These are phyloP conservation scores for Epinotia ramella DNA, from an alignment of 2,888 invertebrate genomes.

Conservation along the genomic window DNA sequence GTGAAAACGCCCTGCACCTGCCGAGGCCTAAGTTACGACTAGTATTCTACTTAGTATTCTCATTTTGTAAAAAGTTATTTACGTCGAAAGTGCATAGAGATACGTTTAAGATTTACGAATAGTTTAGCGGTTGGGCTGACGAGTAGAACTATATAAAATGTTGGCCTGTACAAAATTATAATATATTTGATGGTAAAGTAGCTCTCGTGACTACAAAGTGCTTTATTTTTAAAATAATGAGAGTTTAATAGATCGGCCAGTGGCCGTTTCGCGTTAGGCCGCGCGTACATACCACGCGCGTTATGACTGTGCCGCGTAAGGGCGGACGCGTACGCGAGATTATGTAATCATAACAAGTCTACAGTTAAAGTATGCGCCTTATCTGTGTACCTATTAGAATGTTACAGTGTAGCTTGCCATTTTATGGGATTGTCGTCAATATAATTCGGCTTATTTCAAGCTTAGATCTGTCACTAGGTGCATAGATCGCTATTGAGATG, in stretches of 20 bases:
- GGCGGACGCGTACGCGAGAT: slow-evolving; percentile 10
- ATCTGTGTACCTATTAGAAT: slow-evolving; percentile 21
- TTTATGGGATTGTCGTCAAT: background rate
- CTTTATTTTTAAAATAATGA: slow-evolving; percentile 71
- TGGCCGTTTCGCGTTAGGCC: slow-evolving; percentile 49
- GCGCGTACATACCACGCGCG: slow-evolving; percentile 8
- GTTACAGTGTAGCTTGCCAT: slow-evolving; percentile 27
- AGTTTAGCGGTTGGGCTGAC: slow-evolving; percentile 55
- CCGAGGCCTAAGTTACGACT: slow-evolving; percentile 52
- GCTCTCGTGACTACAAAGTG: slow-evolving; percentile 71
- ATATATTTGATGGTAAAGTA: slow-evolving; percentile 70
- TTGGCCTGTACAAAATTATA: slow-evolving; percentile 75
- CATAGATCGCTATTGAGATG: slow-evolving; percentile 50
- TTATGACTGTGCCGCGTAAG: slow-evolving; percentile 3
- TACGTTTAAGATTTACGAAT: slow-evolving; percentile 51
- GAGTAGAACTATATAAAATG: slow-evolving; percentile 54
- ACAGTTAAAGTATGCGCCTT: slow-evolving; percentile 13
- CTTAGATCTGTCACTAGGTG: slow-evolving; percentile 62
- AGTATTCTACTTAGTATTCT: slow-evolving; percentile 48
- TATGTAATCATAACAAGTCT: slow-evolving; percentile 13
- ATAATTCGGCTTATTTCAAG: slow-evolving; percentile 44
- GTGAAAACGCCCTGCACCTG: slow-evolving; percentile 27
- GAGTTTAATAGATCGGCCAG: slow-evolving; percentile 58
- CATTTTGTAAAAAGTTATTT: slow-evolving; percentile 53
- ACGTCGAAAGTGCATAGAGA: slow-evolving; percentile 64